A percentile compares a stretch with the other conserved stretches of the same genome.
phyloP scores from a whole-genome alignment of 2,113 vertebrate genomes.

The Baryphthengus martii region DNA sequence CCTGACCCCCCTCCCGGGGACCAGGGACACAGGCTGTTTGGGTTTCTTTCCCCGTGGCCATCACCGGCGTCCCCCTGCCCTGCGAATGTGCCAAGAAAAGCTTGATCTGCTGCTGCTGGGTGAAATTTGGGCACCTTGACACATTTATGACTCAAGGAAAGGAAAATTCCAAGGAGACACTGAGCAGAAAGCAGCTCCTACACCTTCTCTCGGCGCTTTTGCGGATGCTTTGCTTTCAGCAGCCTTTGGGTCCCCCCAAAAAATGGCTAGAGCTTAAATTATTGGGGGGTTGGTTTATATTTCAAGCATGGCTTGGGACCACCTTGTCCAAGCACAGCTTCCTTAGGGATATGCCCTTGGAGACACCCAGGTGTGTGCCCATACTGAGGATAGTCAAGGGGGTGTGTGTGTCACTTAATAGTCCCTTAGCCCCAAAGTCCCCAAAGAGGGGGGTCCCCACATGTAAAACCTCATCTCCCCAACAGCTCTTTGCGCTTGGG shows the following conservation, averaged over 20 bases:
- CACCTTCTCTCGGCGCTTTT: not conserved
- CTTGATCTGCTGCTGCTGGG: not conserved
- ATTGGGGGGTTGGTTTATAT: not conserved
- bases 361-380: not conserved
- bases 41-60: not conserved
- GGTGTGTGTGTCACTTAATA: not conserved
- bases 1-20: not conserved
- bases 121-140: not conserved
- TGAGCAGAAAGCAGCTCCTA: not conserved
- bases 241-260: not conserved
- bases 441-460: accelerated
- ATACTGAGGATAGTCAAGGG: accelerated
- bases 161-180: not conserved
- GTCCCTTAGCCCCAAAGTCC: not conserved
- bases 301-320: not conserved
- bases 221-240: not conserved
- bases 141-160: not conserved
- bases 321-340: not conserved
- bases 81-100: not conserved
- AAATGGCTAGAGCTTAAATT: not conserved
- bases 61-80: not conserved
- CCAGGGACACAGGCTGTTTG: not conserved
- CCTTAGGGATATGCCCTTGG: not conserved
- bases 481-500: not conserved
- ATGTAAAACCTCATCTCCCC: not conserved